Base-by-base conservation (phyloP, 37 sponge, comb jelly and placozoan genomes). In the Agelas oroides region DNA sequence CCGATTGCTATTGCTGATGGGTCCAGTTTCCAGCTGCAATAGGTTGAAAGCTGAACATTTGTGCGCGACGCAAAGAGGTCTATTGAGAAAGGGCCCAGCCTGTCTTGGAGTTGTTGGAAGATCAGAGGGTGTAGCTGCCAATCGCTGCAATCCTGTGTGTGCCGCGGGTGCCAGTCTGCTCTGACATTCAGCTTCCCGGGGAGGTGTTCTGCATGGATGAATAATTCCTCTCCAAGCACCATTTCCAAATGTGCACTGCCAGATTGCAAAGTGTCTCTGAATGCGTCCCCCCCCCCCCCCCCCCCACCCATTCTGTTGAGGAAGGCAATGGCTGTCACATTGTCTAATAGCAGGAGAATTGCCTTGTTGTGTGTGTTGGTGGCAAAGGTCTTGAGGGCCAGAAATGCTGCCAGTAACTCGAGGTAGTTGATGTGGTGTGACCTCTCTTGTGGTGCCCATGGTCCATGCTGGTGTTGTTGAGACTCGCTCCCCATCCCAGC, bases 261-360 rank as follows among this genome's bases (percentile, higher is more conserved):
- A 66, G 8, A 12, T 24, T 25, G 2, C 56, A 65, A 31, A 79
- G 70, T 2, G 54, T 20, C 53, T 28, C 5, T 18, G 70, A 79
- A n/a, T 65, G 56, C 5, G 78, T 78, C 24, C 78, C 78, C 41
- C 78, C n/a, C n/a, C n/a, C n/a, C n/a, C n/a, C n/a, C n/a, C n/a
- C n/a, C n/a, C n/a, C n/a, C n/a, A n/a, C n/a, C 65, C 38, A 37
- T 35, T 8, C 33, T 24, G 65, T 79, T 79, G 70, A 79, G 6
- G 36, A 46, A 67, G n/a, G 68, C 80, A n/a, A 79, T 46, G 12
- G 70, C 80, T 28, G 70, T 79, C 19, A 19, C 24, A 35, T 79
- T 79, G 80, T 64, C 70, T 16, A 65, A 19, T 33, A n/a, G 54
- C 32, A 79, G 54, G 19, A 40, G 53, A n/a, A 79, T 55, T 24